Percentiles rank a stretch among this genome's conserved stretches.
These are phyloP conservation scores for Tetanocera ferruginea DNA, from an alignment of 2,888 invertebrate genomes.

Conservation along the genomic window DNA sequence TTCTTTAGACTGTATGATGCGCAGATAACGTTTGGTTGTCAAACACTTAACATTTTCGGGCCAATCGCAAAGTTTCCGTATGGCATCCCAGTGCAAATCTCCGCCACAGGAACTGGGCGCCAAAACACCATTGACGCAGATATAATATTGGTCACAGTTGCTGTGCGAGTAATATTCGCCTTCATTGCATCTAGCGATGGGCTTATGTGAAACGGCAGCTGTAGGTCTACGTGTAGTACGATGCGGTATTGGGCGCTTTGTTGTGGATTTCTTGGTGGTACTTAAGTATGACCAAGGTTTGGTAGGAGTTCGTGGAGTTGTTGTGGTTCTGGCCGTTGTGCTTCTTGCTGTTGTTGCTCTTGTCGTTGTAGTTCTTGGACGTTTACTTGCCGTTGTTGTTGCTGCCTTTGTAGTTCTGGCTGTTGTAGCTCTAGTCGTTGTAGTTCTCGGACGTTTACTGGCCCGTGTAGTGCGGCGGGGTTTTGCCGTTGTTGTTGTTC, in stretches of 20 bases:
- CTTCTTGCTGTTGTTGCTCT: background rate
- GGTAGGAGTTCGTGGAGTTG: constrained; percentile 3
- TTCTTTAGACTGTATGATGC: constrained; percentile 54
- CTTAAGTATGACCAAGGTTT: constrained; percentile 35
- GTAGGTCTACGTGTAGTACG: constrained; percentile 47
- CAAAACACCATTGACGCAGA: constrained; percentile 82
- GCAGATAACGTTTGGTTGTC: constrained; percentile 63
- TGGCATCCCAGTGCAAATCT: constrained; percentile 80
- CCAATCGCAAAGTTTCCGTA: constrained; percentile 82
- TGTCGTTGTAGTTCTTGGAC: background rate
- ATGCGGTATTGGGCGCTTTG: constrained; percentile 41
- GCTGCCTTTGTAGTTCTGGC: no score
- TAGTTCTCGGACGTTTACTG: constrained; percentile 8
- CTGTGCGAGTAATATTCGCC: constrained; percentile 83
- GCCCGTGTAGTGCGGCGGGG: constrained; percentile 56
- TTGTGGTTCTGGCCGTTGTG: background rate
- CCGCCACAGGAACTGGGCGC: constrained; percentile 81
- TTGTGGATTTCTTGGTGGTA: constrained; percentile 44
- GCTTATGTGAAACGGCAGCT: constrained; percentile 48
- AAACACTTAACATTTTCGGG: constrained; percentile 76
- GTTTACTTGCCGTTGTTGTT: background rate
- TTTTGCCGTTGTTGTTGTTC: constrained; percentile 63
- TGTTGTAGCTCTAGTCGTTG: background rate
- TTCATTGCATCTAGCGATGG: constrained; percentile 72
- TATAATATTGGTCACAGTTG: constrained; percentile 80